Percentiles rank a stretch among this genome's conserved stretches.
These are phyloP conservation scores for Hydrotaea cyrtoneurina DNA, from an alignment of 2,888 invertebrate genomes.

Conservation along the genomic window DNA sequence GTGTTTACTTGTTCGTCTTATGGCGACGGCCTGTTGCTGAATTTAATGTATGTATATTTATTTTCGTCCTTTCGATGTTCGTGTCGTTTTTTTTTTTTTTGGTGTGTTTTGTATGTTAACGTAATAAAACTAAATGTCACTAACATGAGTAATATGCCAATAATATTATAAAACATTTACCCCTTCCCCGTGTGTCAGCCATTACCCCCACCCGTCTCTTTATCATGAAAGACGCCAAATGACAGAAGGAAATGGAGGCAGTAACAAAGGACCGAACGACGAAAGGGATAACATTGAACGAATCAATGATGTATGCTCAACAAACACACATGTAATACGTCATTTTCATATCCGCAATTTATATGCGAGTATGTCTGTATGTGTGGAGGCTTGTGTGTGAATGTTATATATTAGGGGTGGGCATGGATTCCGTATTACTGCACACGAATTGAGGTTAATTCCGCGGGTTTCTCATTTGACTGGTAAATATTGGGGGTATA, in stretches of 20 bases:
- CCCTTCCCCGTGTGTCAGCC: neutral
- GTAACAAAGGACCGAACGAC: neutral
- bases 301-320: conserved; percentile 37
- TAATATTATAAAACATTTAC: conserved; percentile 55
- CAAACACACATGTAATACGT: conserved; percentile 46
- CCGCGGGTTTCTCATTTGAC: too few species aligned
- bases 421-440: too few species aligned
- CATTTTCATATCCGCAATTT: conserved; percentile 28
- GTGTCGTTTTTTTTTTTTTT: neutral
- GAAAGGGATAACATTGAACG: conserved; percentile 25
- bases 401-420: too few species aligned
- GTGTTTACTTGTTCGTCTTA: too few species aligned
- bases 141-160: conserved; percentile 55
- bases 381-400: too few species aligned
- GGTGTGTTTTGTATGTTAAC: neutral
- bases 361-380: too few species aligned
- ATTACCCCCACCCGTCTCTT: neutral
- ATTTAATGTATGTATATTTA: conserved; percentile 3
- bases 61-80: neutral
- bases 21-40: conserved; percentile 33
- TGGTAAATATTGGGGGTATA: too few species aligned
- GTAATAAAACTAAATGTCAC: conserved; percentile 56
- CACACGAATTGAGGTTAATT: too few species aligned
- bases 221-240: neutral
- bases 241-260: neutral